phyloP scores from a whole-genome alignment of 2,888 invertebrate species.

The Phalera bucephala region DNA sequence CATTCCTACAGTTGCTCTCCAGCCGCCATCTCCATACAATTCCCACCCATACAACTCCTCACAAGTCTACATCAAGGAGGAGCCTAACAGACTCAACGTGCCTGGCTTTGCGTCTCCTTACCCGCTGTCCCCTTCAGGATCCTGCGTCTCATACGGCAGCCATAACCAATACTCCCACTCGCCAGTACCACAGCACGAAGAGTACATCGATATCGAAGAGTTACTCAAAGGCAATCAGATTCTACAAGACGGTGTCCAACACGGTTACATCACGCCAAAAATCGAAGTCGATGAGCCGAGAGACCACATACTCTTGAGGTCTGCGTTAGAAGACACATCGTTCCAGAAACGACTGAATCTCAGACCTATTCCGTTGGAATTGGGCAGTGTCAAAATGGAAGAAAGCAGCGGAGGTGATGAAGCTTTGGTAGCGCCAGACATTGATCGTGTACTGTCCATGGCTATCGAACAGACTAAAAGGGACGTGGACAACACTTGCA shows the following conservation, averaged over 20 bases:
- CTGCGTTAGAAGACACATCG: constrained; percentile 92
- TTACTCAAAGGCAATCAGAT: constrained; percentile 82
- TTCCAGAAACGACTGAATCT: constrained; percentile 93
- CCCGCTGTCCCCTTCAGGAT: constrained; percentile 83
- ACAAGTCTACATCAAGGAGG: constrained; percentile 75
- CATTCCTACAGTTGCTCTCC: constrained; percentile 81
- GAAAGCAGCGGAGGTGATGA: constrained; percentile 84
- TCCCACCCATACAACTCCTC: constrained; percentile 58
- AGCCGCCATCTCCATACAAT: constrained; percentile 81
- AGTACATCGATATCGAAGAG: constrained; percentile 85
- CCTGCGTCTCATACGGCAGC: constrained; percentile 79
- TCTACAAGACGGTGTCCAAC: constrained; percentile 72
- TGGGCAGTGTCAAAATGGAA: constrained; percentile 86
- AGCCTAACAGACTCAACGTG: constrained; percentile 76
- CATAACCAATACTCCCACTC: constrained; percentile 77
- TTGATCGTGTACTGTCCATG: constrained; percentile 91
- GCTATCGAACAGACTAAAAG: constrained; percentile 94
- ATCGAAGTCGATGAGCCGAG: constrained; percentile 81
- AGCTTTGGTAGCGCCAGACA: constrained; percentile 87
- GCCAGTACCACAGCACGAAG: constrained; percentile 83
- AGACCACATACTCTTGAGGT: constrained; percentile 90
- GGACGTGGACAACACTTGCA: constrained; percentile 93
- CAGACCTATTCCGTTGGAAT: constrained; percentile 88
- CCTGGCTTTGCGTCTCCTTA: constrained; percentile 79
- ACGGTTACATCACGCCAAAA: constrained; percentile 76